These are phyloP conservation scores for Hypsibius dujardini DNA, from an alignment of 1,140 invertebrate genomes.

Conservation along the genomic window DNA sequence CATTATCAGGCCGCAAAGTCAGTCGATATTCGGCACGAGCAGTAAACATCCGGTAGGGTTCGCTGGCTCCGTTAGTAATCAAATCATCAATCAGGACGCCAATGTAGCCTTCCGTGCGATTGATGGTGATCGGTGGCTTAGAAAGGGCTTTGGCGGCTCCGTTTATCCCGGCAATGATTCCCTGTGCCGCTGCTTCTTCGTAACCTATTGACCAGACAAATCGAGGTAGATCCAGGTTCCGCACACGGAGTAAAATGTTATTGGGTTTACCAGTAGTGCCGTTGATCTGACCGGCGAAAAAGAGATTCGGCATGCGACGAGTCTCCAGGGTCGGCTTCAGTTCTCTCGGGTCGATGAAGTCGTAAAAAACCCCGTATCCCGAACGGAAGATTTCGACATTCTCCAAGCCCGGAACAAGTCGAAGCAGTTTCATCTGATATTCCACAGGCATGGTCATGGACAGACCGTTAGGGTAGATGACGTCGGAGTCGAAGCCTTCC, in stretches of 20 bases:
- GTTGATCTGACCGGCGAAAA: conserved; percentile 83
- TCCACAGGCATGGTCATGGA: conserved; percentile 69
- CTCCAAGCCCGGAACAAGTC: conserved; percentile 55
- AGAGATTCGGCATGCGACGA: conserved; percentile 50
- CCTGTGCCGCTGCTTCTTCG: conserved; percentile 84
- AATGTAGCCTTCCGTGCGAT: conserved; percentile 66
- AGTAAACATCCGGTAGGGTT: conserved; percentile 90
- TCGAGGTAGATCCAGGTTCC: neutral
- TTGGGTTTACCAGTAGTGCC: conserved; percentile 56
- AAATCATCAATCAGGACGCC: conserved; percentile 82
- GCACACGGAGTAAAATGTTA: neutral
- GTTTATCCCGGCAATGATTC: conserved; percentile 71
- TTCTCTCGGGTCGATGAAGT: conserved; percentile 73
- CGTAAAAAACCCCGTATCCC: conserved; percentile 78
- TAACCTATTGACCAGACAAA: conserved; percentile 40
- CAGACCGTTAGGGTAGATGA: conserved; percentile 75
- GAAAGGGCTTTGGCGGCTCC: conserved; percentile 45
- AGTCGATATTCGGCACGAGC: conserved; percentile 71
- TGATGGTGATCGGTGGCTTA: conserved; percentile 43
- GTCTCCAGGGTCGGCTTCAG: conserved; percentile 61
- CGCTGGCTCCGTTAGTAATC: conserved; percentile 58
- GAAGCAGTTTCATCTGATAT: conserved; percentile 54
- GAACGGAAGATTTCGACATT: conserved; percentile 50
- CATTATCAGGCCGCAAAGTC: conserved; percentile 67
- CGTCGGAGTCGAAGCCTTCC: conserved; percentile 59